Percentiles rank a stretch among this genome's conserved stretches.
These are phyloP conservation scores for Dreissena rostriformis DNA, from an alignment of 1,140 invertebrate genomes.

Conservation along the genomic window DNA sequence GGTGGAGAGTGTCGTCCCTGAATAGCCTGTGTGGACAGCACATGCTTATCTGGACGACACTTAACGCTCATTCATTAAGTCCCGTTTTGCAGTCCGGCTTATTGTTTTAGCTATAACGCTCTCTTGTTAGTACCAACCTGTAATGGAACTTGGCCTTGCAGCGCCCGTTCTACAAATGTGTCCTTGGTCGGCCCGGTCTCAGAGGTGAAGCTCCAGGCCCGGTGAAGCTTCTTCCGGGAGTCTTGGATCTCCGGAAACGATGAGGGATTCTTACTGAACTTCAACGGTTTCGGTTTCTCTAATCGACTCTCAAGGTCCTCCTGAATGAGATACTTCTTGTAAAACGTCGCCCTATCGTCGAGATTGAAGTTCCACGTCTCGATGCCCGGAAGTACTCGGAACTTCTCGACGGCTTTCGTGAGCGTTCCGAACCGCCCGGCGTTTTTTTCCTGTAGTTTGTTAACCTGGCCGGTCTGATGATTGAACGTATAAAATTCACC, in stretches of 20 bases:
- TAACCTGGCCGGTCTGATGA: conserved; percentile 14
- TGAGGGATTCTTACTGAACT: background rate
- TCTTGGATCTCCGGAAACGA: conserved; percentile 31
- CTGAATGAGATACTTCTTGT: conserved; percentile 48
- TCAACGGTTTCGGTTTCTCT: conserved; percentile 1
- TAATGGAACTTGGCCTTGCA: background rate
- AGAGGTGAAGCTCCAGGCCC: conserved; percentile 32
- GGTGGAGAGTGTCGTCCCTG: too few species aligned
- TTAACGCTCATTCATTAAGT: too few species aligned
- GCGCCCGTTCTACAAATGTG: background rate
- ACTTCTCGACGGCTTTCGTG: conserved; percentile 8
- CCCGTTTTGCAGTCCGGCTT: too few species aligned
- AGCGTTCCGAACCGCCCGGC: background rate
- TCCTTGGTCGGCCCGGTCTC: conserved; percentile 23
- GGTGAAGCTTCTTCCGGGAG: background rate
- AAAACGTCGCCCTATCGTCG: conserved; percentile 30
- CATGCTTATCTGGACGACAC: too few species aligned
- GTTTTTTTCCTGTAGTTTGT: conserved; percentile 10
- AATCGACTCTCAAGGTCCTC: conserved; percentile 32
- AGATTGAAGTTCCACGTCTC: conserved; percentile 36
- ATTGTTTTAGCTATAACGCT: too few species aligned
- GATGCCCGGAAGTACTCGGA: conserved; percentile 10
- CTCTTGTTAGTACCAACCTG: too few species aligned
- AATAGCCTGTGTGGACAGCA: too few species aligned
- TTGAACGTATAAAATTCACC: conserved; percentile 46